Base-by-base conservation (phyloP, 2,113 vertebrate genomes). In the Nycticebus coucang region DNA sequence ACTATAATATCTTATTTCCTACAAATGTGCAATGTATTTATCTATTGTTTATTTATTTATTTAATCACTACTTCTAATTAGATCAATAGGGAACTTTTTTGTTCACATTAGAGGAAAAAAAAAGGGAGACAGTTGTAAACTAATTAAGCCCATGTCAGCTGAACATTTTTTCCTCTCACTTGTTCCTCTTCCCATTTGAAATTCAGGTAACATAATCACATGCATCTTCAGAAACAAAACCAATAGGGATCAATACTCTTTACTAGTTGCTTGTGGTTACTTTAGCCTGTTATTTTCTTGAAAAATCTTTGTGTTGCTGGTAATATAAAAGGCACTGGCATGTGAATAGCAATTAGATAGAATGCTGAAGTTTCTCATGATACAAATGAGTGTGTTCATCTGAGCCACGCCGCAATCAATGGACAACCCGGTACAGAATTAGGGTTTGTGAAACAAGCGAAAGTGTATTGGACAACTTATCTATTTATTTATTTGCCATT, bases 21-120 rank as follows among this genome's bases (percentile, higher is more conserved):
- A 72, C 14, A 80, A 41, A 41, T 72, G 45, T 81, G 8, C 30
- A 69, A 18, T 87, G 88, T 79, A 72, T 93, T 95, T 94, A 72
- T 93, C 94, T 94, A 60, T 91, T 93, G 94, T 88, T 95, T 87
- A 86, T 88, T 85, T 62, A 79, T 87, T 85, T 87, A 88, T 81
- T 87, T 90, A 84, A 87, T 60, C 15, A 64, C 55, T 74, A 7
- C 21, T 95, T 93, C 57, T 92, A 72, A 95, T 96, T 87, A 92
- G 77, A 87, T 89, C 93, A 95, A 33, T 55, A 91, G 91, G 90
- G 83, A 86, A 30, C 18, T 82, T 69, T 92, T 83, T 77, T 84
- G 80, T 72, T 82, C 75, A n/a, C 62, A 71, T 68, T 84, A 62
- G 3, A 21, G 59, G 24, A 66, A 26, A 30, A 66, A 30, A 37